Percentiles rank a stretch among this genome's conserved stretches.
Evolutionary conservation across 2,888 invertebrate genomes (phyloP).

Genomic region (Tetropium fuscum): DNA sequence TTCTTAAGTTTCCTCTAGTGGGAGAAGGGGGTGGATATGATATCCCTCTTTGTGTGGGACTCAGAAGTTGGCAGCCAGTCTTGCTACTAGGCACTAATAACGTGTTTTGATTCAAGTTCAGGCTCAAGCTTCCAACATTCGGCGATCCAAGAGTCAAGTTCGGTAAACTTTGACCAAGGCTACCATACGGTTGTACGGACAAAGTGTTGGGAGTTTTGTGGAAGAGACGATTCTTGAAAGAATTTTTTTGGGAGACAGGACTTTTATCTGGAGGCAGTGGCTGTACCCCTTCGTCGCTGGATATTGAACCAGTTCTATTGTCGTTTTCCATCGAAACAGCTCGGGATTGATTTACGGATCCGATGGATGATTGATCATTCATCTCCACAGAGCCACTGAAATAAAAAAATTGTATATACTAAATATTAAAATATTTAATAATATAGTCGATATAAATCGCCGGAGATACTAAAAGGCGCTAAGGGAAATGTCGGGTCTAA

Average conservation of each 20-base stretch:
- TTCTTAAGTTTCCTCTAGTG: slow-evolving; percentile 73
- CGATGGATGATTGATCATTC: slow-evolving; percentile 70
- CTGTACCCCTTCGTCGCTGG: slow-evolving; percentile 73
- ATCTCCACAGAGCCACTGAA: slow-evolving; percentile 75
- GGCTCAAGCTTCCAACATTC: slow-evolving; percentile 60
- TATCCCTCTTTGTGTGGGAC: slow-evolving; percentile 77
- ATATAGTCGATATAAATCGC: not conserved
- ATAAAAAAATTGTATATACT: slow-evolving; percentile 24
- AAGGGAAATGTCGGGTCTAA: not conserved
- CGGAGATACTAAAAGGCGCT: no score
- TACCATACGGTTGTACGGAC: slow-evolving; percentile 78
- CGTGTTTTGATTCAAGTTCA: slow-evolving; percentile 67
- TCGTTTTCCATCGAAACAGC: slow-evolving; percentile 75
- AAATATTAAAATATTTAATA: not conserved
- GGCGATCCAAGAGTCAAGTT: slow-evolving; percentile 73
- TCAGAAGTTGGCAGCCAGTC: slow-evolving; percentile 65
- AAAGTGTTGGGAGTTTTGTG: slow-evolving; percentile 76
- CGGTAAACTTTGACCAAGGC: slow-evolving; percentile 84
- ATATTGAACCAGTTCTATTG: slow-evolving; percentile 73
- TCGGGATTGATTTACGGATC: slow-evolving; percentile 67
- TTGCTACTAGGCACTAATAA: slow-evolving; percentile 69
- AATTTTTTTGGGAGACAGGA: slow-evolving; percentile 61
- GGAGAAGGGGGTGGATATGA: slow-evolving; percentile 89
- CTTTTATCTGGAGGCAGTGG: slow-evolving; percentile 66
- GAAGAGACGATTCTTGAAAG: slow-evolving; percentile 62